phyloP scores from a whole-genome alignment of 2,113 vertebrate species.

The Phodopus roborovskii region DNA sequence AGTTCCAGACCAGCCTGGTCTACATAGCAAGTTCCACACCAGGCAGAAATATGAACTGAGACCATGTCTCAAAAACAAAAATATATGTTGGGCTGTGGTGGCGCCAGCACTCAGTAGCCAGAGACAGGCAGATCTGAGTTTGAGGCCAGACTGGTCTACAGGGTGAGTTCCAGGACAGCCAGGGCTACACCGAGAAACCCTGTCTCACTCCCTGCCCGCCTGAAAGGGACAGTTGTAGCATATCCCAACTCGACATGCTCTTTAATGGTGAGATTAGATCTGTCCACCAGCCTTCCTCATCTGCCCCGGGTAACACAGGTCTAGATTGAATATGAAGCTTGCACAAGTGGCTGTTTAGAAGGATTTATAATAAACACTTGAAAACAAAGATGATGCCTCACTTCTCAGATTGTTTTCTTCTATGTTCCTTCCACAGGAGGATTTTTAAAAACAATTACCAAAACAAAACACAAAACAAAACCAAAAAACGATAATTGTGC shows the following conservation, averaged over 20 bases:
- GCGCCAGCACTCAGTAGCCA: neutral
- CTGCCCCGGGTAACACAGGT: neutral
- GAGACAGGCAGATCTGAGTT: neutral
- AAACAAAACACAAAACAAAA: neutral
- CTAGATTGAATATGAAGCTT: neutral
- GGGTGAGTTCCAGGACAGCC: neutral
- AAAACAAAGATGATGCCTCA: neutral
- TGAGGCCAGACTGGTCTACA: neutral
- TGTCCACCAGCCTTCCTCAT: no score
- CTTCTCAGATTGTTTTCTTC: neutral
- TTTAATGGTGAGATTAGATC: neutral
- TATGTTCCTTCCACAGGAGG: neutral
- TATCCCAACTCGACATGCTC: neutral
- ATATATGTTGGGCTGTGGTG: neutral
- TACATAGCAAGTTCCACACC: neutral
- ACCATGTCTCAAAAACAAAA: neutral
- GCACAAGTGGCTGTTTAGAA: neutral
- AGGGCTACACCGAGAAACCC: neutral
- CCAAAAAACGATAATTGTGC: neutral
- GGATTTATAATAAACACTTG: neutral
- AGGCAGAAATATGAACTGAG: neutral
- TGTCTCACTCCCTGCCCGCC: neutral
- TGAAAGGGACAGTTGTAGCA: no score
- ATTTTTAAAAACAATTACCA: neutral
- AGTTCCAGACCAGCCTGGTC: neutral